A percentile compares a stretch with the other conserved stretches of the same genome.
Evolutionary conservation across 2,113 vertebrate genomes (phyloP).

Genomic region (Nerophis ophidion): DNA sequence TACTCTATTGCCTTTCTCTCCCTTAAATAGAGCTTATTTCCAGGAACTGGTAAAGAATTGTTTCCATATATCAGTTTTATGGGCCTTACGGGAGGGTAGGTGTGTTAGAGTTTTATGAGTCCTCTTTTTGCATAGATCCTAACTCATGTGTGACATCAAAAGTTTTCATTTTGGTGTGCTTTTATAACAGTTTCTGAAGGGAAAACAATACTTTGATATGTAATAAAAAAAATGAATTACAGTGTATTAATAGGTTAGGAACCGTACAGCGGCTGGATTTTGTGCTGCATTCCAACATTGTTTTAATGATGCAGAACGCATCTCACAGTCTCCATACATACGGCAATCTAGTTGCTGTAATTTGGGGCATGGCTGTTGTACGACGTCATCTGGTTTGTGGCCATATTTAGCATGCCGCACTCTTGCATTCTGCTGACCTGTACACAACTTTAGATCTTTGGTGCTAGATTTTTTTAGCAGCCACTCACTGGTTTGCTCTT

Average conservation of each 20-base stretch:
- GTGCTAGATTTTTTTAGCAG: slow-evolving; percentile 54
- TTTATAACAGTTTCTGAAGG: background rate
- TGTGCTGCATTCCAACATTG: background rate
- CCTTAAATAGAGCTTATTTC: background rate
- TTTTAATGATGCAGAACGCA: slow-evolving; percentile 12
- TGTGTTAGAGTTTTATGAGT: slow-evolving; percentile 2
- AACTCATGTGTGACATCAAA: background rate
- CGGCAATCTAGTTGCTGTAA: slow-evolving; percentile 31
- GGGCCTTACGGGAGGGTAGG: background rate
- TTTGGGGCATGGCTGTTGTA: slow-evolving; percentile 37
- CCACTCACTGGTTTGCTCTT: slow-evolving; percentile 30
- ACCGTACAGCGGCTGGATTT: no score
- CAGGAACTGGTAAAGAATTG: slow-evolving; percentile 1
- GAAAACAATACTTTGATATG: background rate
- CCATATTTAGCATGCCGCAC: slow-evolving; percentile 66
- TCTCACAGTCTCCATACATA: slow-evolving; percentile 5
- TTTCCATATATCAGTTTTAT: background rate
- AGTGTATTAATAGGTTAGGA: no score
- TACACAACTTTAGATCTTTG: slow-evolving; percentile 44
- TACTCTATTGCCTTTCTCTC: background rate
- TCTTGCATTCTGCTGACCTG: slow-evolving; percentile 61
- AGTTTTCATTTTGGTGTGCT: background rate
- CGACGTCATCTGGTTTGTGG: slow-evolving; percentile 39
- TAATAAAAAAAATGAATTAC: background rate
- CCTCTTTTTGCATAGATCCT: background rate